Evolutionary conservation across 64 coral and sea anemone species (phyloP).

Genomic region (Stichodactyla helianthus): DNA sequence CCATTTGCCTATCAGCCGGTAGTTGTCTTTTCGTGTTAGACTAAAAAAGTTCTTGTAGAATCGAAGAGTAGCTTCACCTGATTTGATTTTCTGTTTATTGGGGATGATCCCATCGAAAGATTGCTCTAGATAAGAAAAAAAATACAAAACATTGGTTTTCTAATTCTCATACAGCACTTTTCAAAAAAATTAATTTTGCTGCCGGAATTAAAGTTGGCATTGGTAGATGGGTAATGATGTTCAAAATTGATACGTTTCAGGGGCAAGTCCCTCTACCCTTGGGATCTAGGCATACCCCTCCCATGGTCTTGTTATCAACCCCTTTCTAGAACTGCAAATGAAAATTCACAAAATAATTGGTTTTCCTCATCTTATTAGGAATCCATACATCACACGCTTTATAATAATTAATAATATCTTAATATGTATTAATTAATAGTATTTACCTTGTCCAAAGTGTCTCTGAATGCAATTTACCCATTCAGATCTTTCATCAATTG

Average conservation of each 20-base stretch:
- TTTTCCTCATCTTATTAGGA: too few species aligned
- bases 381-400: too few species aligned
- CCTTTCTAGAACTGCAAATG: too few species aligned
- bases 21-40: conserved; percentile 77
- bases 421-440: neutral
- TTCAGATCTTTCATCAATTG: conserved; percentile 61
- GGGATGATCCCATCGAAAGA: conserved; percentile 76
- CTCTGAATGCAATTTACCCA: conserved; percentile 62
- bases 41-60: conserved; percentile 77
- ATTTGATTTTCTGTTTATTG: conserved; percentile 87
- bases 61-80: conserved; percentile 76
- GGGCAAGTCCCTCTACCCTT: too few species aligned
- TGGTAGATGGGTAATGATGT: too few species aligned
- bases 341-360: too few species aligned
- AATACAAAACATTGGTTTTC: neutral
- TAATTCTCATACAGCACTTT: too few species aligned
- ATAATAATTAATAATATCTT: neutral
- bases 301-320: too few species aligned
- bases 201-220: too few species aligned
- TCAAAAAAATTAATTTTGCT: too few species aligned
- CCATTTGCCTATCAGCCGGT: conserved; percentile 67
- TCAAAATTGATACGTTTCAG: too few species aligned
- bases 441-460: conserved; percentile 78
- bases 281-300: too few species aligned
- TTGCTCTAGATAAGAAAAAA: conserved; percentile 42